These are phyloP conservation scores for Cottus gobio DNA, from an alignment of 2,113 vertebrate species.

Conservation along the genomic window DNA sequence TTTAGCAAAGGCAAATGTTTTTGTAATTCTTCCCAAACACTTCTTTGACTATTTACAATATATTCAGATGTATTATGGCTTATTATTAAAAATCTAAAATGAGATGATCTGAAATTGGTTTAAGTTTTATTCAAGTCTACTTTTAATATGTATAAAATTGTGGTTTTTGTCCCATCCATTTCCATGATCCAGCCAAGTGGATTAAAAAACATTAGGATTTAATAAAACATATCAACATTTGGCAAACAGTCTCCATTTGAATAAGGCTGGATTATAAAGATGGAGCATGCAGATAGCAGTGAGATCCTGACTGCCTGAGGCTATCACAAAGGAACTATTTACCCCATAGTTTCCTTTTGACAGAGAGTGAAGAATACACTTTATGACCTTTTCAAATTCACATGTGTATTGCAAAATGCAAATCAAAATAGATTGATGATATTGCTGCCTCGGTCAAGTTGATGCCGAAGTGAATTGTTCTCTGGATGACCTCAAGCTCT, in stretches of 20 bases:
- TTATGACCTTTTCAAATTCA: conserved; percentile 27
- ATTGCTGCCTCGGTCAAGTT: not conserved
- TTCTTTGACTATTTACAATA: conserved; percentile 9
- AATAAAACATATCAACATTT: conserved; percentile 62
- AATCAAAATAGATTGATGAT: not conserved
- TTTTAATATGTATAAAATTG: conserved; percentile 20
- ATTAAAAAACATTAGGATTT: conserved; percentile 57
- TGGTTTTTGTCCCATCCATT: conserved; percentile 31
- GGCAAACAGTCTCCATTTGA: conserved; percentile 57
- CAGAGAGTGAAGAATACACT: conserved; percentile 39
- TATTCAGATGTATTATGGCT: conserved; percentile 24
- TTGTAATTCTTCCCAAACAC: conserved; percentile 21
- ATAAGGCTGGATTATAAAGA: conserved; percentile 66
- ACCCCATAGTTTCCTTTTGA: conserved; percentile 36
- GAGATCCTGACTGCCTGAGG: conserved; percentile 49
- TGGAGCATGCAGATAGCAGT: conserved; percentile 45
- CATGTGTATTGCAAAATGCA: conserved; percentile 7
- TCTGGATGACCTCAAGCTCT: not conserved
- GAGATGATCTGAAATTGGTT: conserved; percentile 54
- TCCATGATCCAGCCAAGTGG: conserved; percentile 43
- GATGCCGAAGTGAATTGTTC: not conserved
- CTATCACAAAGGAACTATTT: conserved; percentile 45
- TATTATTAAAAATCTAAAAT: conserved; percentile 44
- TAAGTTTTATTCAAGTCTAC: conserved; percentile 36
- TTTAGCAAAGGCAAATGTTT: conserved; percentile 13